Base-by-base conservation (phyloP, 2,113 vertebrate genomes). In the Numenius arquata region DNA sequence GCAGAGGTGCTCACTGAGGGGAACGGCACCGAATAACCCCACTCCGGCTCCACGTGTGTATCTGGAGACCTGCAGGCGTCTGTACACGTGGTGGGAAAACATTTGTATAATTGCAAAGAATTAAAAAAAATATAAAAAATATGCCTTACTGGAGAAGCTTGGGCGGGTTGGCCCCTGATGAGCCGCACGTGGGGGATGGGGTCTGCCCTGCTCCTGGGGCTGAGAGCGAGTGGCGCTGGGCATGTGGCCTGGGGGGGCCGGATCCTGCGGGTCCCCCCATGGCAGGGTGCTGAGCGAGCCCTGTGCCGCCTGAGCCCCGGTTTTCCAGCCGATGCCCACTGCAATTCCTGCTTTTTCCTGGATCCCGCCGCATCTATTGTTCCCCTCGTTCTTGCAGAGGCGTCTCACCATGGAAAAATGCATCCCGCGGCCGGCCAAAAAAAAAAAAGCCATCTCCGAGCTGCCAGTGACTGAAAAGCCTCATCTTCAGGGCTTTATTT, bases 121-220 rank as follows among this genome's bases (percentile, higher is more conserved):
- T 16, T 9, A 52, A 55, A 34, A 50, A 20, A 6, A 9, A 20
- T 23, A 47, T 21, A 47, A 47, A 53, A 30, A n/a, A n/a, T n/a
- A n/a, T 3, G 58, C 41, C 20, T 65, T 59, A 3, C 22, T 32
- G 67, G 50, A 74, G 66, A 12, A 63, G 34, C 16, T 27, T 4
- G 50, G 32, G 45, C 12, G 17, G 43, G 55, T n/a, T 52, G 55
- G 58, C 19, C 11, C 3, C 5, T 0, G 0, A 5, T 4, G 29
- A n/a, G 36, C 20, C 0, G 0, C 2, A 2, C 0, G 1, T 2
- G 3, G 29, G 59, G 52, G 30, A 23, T 0, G 0, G 29, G 11
- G 19, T 23, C 56, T 73, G 67, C 59, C 7, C 8, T 3, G 34
- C 25, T 15, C 19, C 21, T 2, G 2, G 38, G 48, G 25, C 2